phyloP scores from a whole-genome alignment of 2,888 invertebrate species.

The Gari tellinella region DNA sequence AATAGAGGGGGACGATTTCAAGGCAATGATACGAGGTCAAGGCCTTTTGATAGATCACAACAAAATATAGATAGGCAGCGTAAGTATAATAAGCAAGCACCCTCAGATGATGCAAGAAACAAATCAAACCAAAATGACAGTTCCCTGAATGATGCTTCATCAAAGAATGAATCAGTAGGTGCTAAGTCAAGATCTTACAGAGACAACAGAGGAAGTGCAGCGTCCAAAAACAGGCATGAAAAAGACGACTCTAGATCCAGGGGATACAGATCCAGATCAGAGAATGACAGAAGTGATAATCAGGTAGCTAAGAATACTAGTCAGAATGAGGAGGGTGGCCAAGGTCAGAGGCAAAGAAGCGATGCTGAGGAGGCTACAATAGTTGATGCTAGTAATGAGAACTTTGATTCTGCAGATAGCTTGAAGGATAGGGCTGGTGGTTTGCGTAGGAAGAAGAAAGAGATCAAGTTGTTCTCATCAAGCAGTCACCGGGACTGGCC shows the following conservation, averaged over 20 bases:
- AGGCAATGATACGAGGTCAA: constrained; percentile 42
- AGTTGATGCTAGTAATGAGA: too few species aligned
- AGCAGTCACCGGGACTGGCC: constrained; percentile 18
- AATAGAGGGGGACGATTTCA: constrained; percentile 38
- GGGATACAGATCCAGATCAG: not conserved
- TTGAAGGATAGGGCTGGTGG: too few species aligned
- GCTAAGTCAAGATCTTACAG: constrained; percentile 14
- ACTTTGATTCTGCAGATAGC: too few species aligned
- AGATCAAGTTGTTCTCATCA: constrained; percentile 16
- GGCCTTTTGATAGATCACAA: constrained; percentile 24
- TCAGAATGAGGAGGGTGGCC: not conserved
- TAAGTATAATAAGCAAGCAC: constrained; percentile 18
- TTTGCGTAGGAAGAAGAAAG: constrained; percentile 18
- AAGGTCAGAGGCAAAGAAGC: not conserved
- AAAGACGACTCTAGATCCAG: too few species aligned
- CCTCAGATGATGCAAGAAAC: not conserved
- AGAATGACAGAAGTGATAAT: constrained; percentile 15
- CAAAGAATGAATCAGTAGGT: not conserved
- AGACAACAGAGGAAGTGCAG: constrained; percentile 6
- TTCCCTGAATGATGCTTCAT: not conserved
- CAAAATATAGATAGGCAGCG: constrained; percentile 13
- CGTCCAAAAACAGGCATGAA: too few species aligned
- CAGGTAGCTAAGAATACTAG: not conserved
- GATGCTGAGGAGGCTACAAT: not conserved
- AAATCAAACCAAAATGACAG: not conserved